Conservation (phyloP, 2,888 invertebrate species). For the Pachymerium ferrugineum region DNA sequence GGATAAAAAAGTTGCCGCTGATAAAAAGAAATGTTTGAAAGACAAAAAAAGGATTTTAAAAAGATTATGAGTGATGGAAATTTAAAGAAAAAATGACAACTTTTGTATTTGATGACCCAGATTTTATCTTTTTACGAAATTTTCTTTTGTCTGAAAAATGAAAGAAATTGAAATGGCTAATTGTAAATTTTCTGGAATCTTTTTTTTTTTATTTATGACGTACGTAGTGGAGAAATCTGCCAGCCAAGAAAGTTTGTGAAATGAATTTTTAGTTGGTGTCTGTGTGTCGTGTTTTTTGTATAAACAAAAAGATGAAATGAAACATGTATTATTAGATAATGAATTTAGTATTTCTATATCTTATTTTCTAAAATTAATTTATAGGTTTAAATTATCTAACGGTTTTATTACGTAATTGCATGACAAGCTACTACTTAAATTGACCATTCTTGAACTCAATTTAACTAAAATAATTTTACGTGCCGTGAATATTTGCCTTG, state of each 20-base stretch:
- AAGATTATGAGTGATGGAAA: constrained; percentile 62
- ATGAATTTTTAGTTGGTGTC: neutral
- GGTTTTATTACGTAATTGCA: too few relatives aligned
- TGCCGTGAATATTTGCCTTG: too few relatives aligned
- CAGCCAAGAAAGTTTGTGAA: neutral
- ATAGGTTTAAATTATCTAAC: too few relatives aligned
- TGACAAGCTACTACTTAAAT: too few relatives aligned
- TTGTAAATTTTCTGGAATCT: neutral
- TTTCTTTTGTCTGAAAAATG: neutral
- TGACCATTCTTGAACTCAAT: too few relatives aligned
- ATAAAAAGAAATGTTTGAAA: constrained; percentile 59
- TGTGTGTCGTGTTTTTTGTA: neutral
- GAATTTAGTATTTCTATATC: neutral
- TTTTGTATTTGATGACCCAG: neutral
- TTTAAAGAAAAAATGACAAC: neutral
- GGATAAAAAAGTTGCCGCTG: constrained; percentile 58
- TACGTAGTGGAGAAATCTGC: neutral
- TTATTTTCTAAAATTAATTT: neutral
- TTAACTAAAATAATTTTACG: too few relatives aligned
- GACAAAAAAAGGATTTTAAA: constrained; percentile 80
- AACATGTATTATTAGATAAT: neutral
- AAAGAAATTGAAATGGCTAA: neutral
- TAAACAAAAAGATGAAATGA: neutral
- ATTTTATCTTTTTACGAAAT: neutral
- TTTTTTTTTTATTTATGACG: neutral